Base-by-base conservation (phyloP, 2,113 vertebrate species). In the Mustela nigripes region DNA sequence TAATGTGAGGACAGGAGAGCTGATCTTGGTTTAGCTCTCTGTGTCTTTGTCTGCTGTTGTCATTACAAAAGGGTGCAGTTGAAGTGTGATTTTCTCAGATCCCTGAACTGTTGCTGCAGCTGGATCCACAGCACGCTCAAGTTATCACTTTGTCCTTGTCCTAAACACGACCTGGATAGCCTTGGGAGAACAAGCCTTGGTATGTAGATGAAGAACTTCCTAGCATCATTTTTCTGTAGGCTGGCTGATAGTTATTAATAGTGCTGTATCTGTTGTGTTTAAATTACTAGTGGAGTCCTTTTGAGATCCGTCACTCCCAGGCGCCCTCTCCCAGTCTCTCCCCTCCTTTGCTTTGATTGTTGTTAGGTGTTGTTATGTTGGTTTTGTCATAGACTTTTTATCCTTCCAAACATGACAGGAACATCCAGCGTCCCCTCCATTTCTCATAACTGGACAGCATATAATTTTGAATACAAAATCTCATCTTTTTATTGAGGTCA, bases 381-480 rank as follows among this genome's bases (percentile, higher is more conserved):
- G 33, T 7, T 73, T 31, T 65, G 22, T 5, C 67, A 19, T 45
- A 91, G 45, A 39, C 48, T 92, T 86, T 60, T 69, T 58, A 39
- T 39, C 15, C 11, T 90, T 2, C 53, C 45, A 62, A 9, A 83
- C 11, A 33, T 21, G 39, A 48, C 28, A 11, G 31, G 39, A 28
- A 6, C 33, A 45, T n/a, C n/a, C 42, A 48, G 10, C 45, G 36
- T 86, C 71, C 78, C 36, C 36, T 87, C 26, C 12, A 2, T n/a
- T 42, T 65, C 56, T 90, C 36, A 26, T 67, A 62, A 39, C 28
- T 63, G 48, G 33, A 83, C 79, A 56, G 39, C 60, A 92, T n/a
- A 50, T 93, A 28, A 93, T 84, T 93, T 93, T 80, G 39, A 95
- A 93, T 33, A 50, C 67, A 79, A 94, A 62, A 82, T 36, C 63